phyloP scores from a whole-genome alignment of 2,888 invertebrate species.

The Linnaemya tessellans region DNA sequence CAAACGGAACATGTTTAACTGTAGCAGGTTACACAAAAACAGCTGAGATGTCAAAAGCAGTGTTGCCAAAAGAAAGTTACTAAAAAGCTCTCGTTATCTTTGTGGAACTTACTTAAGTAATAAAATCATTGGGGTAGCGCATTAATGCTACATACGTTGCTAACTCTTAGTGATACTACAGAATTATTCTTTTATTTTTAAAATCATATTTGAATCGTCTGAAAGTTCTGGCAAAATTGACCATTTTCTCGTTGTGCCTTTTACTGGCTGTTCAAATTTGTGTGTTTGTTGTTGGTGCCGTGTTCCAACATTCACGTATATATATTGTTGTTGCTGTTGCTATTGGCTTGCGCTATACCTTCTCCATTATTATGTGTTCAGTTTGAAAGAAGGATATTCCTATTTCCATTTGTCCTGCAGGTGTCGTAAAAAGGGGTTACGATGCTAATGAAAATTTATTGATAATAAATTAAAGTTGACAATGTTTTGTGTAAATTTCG shows the following conservation, averaged over 20 bases:
- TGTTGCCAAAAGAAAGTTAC: too few species aligned
- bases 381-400: slow-evolving; percentile 48
- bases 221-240: slow-evolving; percentile 4
- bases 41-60: too few species aligned
- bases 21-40: too few species aligned
- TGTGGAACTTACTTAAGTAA: too few species aligned
- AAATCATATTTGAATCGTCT: background rate
- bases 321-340: slow-evolving; percentile 11
- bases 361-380: slow-evolving; percentile 37
- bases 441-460: slow-evolving; percentile 82
- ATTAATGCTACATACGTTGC: too few species aligned
- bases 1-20: too few species aligned
- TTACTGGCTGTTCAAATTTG: background rate
- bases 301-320: background rate
- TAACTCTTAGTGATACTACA: too few species aligned
- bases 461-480: slow-evolving; percentile 80
- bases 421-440: slow-evolving; percentile 74
- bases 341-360: slow-evolving; percentile 28
- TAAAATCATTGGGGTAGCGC: too few species aligned
- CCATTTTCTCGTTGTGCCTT: background rate
- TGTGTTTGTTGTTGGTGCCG: slow-evolving; percentile 18
- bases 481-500: slow-evolving; percentile 70
- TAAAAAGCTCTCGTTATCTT: too few species aligned
- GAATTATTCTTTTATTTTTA: too few species aligned
- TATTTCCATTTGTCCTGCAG: slow-evolving; percentile 67